Base-by-base conservation (phyloP, 1,140 invertebrate species). In the Pseudomyrmex gracilis region DNA sequence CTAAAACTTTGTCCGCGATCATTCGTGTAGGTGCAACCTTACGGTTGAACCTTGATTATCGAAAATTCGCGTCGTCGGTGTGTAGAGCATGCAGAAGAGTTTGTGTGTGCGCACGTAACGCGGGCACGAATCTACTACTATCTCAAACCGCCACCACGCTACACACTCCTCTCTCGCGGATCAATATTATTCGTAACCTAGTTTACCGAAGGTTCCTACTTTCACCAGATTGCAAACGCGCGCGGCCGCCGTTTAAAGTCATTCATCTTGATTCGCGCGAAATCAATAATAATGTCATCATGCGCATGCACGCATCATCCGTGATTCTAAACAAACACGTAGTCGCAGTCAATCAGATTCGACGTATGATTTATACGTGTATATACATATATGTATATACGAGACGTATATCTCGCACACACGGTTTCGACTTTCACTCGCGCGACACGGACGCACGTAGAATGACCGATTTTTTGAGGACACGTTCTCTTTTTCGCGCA, bases 121-220 rank as follows among this genome's bases (percentile, higher is more conserved):
- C 57, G 57, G 34, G n/a, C 57, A 3, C 49, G 49, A 51, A 2
- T 51, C 8, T 17, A 12, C 13, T 15, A 10, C 20, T 20, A 3
- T 22, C 43, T 2, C 20, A 17, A 13, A 57, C 68, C n/a, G 1
- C 70, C 34, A 1, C 20, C 15, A 8, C 15, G 20, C 73, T 17
- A 15, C 47, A 13, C 9, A 17, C 49, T 9, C 22, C 9, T 15
- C 47, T 20, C 73, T 64, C 47, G 22, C 53, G 55, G 76, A 80
- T 80, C 76, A 66, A 60, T 76, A 84, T 51, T 71, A 70, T 84
- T 87, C 70, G 86, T 87, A 84, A 87, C 86, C 86, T 73, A 87
- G 85, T 87, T 87, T 84, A 71, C 63, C 70, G 82, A 84, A 87
- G 86, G 85, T 84, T 87, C 86, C 85, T 78, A 66, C 86, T 87